Conservation (phyloP, 1,140 invertebrate genomes). For the Pentalonia nigronervosa region DNA sequence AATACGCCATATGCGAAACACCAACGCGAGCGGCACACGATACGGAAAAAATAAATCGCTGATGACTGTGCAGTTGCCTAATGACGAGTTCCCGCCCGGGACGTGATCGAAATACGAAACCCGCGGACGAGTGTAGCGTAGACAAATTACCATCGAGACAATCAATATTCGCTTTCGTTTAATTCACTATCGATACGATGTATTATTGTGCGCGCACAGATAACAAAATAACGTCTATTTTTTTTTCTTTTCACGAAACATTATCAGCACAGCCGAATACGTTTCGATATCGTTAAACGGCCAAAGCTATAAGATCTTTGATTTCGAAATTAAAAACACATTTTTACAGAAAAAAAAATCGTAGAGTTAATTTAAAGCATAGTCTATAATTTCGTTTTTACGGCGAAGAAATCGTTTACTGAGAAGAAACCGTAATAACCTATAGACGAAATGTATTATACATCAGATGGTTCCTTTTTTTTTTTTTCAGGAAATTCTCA, state of each 20-base stretch:
- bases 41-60: background rate
- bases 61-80: background rate
- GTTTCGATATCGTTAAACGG: background rate
- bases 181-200: background rate
- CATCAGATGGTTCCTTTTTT: background rate
- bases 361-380: background rate
- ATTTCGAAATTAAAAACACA: background rate
- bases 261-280: background rate
- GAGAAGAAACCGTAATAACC: background rate
- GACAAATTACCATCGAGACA: slow-evolving; percentile 15
- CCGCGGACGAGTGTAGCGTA: background rate
- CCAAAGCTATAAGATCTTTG: background rate
- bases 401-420: background rate
- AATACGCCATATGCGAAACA: background rate
- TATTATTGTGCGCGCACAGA: background rate
- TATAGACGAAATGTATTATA: background rate
- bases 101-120: slow-evolving; percentile 22
- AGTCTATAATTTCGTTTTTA: background rate
- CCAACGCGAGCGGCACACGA: background rate
- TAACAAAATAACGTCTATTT: background rate
- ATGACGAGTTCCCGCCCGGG: background rate
- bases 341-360: background rate
- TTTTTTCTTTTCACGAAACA: background rate
- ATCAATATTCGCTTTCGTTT: background rate
- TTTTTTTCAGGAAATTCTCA: background rate